Evolutionary conservation across 2,113 vertebrate genomes (phyloP), one percentile per base, ranked within the genome.

Genomic region (Recurvirostra avosetta): DNA sequence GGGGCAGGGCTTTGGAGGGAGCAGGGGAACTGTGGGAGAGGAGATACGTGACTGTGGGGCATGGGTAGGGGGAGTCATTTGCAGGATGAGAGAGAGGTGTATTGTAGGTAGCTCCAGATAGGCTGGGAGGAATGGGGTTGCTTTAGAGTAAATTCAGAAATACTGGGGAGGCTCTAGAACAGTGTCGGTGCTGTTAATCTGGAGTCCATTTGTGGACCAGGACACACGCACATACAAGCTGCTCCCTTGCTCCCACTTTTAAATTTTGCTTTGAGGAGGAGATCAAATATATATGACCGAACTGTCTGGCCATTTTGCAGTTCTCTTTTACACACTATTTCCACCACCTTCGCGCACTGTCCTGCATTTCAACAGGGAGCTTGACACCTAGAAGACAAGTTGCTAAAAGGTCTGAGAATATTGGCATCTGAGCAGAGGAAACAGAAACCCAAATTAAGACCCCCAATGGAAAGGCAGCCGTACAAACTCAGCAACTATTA

Each of bases 161-260:
- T n/a, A 56, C 2, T 14, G 34, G 6, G 32, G 47, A 87, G 38
- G 41, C 4, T 81, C 27, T 70, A 76, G 16, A 45, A 14, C 8
- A 26, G 11, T 16, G 11, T 8, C 0, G 0, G 8, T 45, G 11
- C 7, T 2, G 2, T 22, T 83, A 66, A 76, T 58, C 38, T 68
- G 62, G 34, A 58, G 25, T 45, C 36, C 12, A 29, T 58, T 58
- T 58, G 34, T 58, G 17, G 22, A 90, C 19, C 14, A 36, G 17
- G 11, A 63, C 20, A 55, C 10, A 53, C 11, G 63, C 12, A 65
- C 12, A 68, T 3, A 14, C 23, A 70, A 62, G 26, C 47, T 71
- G 6, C 8, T 80, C 17, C 38, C 63, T 86, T 86, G 27, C 25
- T 76, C 17, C 13, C 17, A 65, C 17, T 88, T 77, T 67, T 19